phyloP scores from a whole-genome alignment of 2,113 vertebrate genomes.

The Odobenus rosmarus region DNA sequence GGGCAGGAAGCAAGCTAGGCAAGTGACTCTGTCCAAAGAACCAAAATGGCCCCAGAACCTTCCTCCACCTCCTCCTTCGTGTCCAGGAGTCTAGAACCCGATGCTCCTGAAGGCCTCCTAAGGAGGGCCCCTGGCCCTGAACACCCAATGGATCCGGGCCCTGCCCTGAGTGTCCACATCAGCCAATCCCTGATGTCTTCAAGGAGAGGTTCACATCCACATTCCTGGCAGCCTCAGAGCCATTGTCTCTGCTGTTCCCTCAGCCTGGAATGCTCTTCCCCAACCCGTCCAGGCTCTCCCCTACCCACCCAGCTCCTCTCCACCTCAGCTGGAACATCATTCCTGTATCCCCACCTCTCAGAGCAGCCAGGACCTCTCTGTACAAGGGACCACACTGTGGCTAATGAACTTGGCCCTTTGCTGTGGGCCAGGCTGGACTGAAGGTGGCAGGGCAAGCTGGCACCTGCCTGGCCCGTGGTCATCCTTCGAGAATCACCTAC shows the following conservation, averaged over 20 bases:
- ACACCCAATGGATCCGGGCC: rapidly evolving
- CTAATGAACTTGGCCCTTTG: too few species aligned
- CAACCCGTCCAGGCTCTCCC: rapidly evolving
- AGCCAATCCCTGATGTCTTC: not conserved
- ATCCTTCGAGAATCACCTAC: not conserved
- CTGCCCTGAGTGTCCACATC: too few species aligned
- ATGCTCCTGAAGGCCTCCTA: not conserved
- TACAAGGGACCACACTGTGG: not conserved
- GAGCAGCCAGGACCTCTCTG: not conserved
- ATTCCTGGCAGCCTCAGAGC: not conserved
- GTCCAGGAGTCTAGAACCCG: not conserved
- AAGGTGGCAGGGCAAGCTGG: not conserved
- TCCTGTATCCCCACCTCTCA: not conserved
- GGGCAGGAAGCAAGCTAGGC: not conserved
- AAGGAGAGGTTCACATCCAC: too few species aligned
- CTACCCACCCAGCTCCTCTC: not conserved
- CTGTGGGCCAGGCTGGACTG: not conserved
- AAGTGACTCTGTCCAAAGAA: not conserved
- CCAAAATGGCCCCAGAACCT: not conserved
- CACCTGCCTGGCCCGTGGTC: too few species aligned
- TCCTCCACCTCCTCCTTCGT: not conserved
- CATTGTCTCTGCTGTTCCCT: not conserved
- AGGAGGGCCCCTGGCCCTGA: not conserved
- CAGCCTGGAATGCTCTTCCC: not conserved
- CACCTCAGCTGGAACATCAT: not conserved